Percentiles rank a stretch among this genome's conserved stretches.
phyloP scores from a whole-genome alignment of 2,797 vertebrate species.

The Peromyscus eremicus region DNA sequence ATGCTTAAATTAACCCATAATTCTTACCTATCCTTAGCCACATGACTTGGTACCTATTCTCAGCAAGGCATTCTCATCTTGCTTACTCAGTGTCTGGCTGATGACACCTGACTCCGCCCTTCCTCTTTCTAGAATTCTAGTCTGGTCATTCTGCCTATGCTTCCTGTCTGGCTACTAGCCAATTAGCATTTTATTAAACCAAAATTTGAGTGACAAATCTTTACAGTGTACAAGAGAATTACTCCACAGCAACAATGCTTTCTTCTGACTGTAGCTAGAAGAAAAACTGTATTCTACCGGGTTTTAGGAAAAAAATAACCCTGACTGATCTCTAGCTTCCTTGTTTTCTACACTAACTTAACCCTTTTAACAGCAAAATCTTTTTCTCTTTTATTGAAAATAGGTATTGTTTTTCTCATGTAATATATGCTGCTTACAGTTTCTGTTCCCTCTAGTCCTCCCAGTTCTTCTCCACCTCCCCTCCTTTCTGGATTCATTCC shows the following conservation, averaged over 20 bases:
- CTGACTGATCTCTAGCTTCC: conserved; percentile 22
- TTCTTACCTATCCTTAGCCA: too few relatives aligned
- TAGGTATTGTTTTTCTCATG: not conserved
- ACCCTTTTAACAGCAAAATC: not conserved
- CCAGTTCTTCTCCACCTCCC: not conserved
- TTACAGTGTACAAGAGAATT: too few relatives aligned
- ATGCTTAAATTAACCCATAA: too few relatives aligned
- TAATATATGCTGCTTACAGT: not conserved
- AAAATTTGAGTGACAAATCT: too few relatives aligned
- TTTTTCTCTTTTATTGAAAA: not conserved
- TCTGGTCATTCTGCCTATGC: too few relatives aligned
- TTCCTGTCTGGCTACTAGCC: too few relatives aligned
- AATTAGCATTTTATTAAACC: too few relatives aligned
- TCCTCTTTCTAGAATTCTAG: too few relatives aligned
- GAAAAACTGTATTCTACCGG: not conserved
- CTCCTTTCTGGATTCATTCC: not conserved
- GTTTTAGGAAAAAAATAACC: conserved; percentile 35
- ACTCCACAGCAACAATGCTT: not conserved
- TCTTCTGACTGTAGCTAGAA: not conserved
- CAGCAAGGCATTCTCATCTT: too few relatives aligned
- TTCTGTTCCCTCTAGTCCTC: not conserved
- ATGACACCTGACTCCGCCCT: too few relatives aligned
- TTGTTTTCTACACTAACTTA: not conserved
- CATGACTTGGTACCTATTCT: too few relatives aligned
- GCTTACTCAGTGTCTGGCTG: too few relatives aligned